Percentiles rank a stretch among this genome's conserved stretches.
Evolutionary conservation across 2,797 vertebrate species (phyloP).

Genomic region (Chlorospingus flavigularis): DNA sequence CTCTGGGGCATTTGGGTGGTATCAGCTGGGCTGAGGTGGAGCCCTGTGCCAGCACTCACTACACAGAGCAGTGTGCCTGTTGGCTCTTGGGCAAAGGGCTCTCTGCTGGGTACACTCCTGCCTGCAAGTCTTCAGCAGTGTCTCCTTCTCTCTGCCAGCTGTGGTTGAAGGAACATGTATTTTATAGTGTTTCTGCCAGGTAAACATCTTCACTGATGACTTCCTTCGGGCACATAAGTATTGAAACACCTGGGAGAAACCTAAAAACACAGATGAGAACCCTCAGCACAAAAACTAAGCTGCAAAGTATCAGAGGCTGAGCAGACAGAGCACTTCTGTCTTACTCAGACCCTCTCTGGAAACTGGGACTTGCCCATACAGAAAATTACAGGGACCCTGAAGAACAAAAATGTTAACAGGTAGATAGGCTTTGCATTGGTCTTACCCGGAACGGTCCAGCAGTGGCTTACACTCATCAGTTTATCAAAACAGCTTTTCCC

Average conservation of each 20-base stretch:
- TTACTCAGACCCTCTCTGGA: neutral
- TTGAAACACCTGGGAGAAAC: neutral
- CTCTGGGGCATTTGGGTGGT: neutral
- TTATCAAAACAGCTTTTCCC: neutral
- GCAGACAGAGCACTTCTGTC: neutral
- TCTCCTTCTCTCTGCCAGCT: neutral
- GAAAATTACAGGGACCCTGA: neutral
- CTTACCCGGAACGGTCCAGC: neutral
- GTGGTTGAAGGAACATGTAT: neutral
- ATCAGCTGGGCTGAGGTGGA: neutral
- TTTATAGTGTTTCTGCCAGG: neutral
- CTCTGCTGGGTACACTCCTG: neutral
- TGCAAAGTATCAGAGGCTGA: neutral
- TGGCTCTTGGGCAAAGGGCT: neutral
- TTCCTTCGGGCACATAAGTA: neutral
- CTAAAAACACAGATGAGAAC: neutral
- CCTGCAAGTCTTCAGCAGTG: neutral
- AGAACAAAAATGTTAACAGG: neutral
- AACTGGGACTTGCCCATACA: neutral
- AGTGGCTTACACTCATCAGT: neutral
- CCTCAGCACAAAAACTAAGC: neutral
- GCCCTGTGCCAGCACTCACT: rapidly evolving
- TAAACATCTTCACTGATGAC: neutral
- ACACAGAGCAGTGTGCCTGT: neutral
- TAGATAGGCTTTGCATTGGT: neutral